phyloP scores from a whole-genome alignment of 2,888 invertebrate species.

The Tachina lurida region DNA sequence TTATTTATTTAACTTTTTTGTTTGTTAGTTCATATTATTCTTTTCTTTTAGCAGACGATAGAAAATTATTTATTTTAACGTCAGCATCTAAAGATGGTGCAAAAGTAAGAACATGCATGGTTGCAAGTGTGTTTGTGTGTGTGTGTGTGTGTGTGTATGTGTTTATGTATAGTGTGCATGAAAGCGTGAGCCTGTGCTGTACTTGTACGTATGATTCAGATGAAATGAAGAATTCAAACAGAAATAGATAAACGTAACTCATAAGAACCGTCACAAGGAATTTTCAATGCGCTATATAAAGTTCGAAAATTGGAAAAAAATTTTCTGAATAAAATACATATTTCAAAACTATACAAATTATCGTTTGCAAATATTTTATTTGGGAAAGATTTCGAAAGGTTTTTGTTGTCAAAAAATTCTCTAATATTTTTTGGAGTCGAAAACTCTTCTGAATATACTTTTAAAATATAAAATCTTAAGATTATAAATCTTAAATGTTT shows the following conservation, averaged over 20 bases:
- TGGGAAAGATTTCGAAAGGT: neutral
- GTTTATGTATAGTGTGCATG: neutral
- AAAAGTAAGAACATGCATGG: constrained; percentile 1
- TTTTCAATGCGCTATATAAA: constrained; percentile 1
- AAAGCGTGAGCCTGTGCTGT: neutral
- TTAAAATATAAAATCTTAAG: too few species aligned
- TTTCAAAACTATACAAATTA: too few species aligned
- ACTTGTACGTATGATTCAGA: neutral
- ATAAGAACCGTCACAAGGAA: neutral
- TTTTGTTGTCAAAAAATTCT: too few species aligned
- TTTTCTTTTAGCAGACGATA: constrained; percentile 60
- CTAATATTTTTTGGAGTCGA: neutral
- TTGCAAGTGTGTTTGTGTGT: neutral
- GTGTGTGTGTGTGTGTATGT: neutral
- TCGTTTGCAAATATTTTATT: neutral
- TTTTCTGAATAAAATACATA: neutral
- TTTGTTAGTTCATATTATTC: neutral
- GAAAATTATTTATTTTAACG: constrained; percentile 71
- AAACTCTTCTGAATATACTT: too few species aligned
- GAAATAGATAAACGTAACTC: neutral
- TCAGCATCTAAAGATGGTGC: constrained; percentile 63
- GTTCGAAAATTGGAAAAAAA: neutral
- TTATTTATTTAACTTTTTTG: constrained; percentile 21
- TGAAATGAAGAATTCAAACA: constrained; percentile 13
- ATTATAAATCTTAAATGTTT: neutral